Evolutionary conservation across 2,113 vertebrate genomes (phyloP).

Genomic region (Arizona elegans): DNA sequence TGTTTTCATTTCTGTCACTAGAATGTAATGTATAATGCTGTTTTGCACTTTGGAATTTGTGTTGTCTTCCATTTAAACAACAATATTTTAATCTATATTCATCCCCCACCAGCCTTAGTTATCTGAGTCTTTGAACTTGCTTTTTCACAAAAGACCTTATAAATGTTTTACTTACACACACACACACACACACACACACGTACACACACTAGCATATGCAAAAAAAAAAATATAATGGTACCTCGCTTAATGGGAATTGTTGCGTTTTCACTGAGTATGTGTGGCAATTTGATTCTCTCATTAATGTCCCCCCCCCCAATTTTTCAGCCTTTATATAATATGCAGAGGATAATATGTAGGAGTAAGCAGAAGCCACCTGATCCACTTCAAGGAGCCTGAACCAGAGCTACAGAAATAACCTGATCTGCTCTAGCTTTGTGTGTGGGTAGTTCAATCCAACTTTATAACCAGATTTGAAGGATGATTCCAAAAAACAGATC

Average conservation of each 20-base stretch:
- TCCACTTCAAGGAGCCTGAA: neutral
- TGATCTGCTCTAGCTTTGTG: neutral
- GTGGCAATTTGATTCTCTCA: neutral
- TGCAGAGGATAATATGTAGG: neutral
- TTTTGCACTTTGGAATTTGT: neutral
- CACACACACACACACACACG: neutral
- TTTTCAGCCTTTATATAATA: neutral
- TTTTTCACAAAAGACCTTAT: neutral
- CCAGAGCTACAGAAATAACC: neutral
- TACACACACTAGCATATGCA: neutral
- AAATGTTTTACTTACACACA: neutral
- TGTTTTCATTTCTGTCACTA: neutral
- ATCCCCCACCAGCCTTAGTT: neutral
- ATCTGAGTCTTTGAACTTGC: neutral
- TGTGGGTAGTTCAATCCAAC: neutral
- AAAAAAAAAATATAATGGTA: neutral
- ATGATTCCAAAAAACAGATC: neutral
- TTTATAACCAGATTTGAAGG: neutral
- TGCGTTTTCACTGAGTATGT: neutral
- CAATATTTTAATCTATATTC: neutral
- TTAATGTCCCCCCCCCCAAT: neutral
- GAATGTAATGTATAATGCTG: accelerated
- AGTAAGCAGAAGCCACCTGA: neutral
- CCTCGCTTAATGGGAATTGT: neutral
- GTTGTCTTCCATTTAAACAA: neutral